Conservation (phyloP, 92 coral and sea anemone species). For the Siderastrea siderea region DNA sequence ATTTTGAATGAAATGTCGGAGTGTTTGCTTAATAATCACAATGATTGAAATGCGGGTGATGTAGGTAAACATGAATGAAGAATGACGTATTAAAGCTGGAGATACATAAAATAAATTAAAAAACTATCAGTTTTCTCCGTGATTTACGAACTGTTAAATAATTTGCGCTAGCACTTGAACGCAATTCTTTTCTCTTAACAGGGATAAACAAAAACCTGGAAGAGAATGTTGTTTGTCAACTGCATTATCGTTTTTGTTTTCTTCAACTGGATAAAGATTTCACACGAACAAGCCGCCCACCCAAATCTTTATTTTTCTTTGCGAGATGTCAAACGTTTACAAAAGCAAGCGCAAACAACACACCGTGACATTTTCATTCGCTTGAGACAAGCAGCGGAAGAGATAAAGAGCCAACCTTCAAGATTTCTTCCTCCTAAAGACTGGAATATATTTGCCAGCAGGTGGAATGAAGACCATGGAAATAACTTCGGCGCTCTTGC, state of each 20-base stretch:
- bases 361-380: constrained; percentile 77
- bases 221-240: neutral
- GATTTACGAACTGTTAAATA: neutral
- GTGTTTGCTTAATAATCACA: neutral
- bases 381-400: constrained; percentile 57
- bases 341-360: constrained; percentile 67
- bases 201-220: neutral
- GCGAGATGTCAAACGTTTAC: constrained; percentile 65
- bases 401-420: constrained; percentile 41
- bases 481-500: constrained; percentile 81
- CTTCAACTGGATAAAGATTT: neutral
- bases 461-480: constrained; percentile 91
- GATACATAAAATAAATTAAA: too few species aligned
- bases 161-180: neutral
- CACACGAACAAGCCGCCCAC: constrained; percentile 40
- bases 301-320: constrained; percentile 80
- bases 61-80: neutral
- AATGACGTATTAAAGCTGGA: neutral
- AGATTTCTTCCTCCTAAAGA: constrained; percentile 70
- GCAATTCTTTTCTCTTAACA: neutral
- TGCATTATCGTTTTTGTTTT: neutral
- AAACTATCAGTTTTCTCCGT: neutral
- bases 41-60: neutral
- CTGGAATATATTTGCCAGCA: constrained; percentile 70
- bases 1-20: neutral